Evolutionary conservation across 2,888 invertebrate species (phyloP).

Genomic region (Tipula confusa): DNA sequence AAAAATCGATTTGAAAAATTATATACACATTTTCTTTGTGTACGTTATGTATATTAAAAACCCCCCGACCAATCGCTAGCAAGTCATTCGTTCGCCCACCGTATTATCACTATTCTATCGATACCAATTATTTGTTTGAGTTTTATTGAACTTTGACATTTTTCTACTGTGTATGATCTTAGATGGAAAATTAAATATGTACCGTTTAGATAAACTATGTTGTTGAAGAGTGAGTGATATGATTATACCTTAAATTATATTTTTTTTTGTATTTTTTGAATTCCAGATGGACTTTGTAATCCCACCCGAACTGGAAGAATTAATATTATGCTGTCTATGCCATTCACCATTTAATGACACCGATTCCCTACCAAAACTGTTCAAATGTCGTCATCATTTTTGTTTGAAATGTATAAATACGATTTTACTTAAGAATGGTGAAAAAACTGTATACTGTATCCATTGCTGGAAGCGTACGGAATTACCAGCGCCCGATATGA

Average conservation of each 20-base stretch:
- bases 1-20: not conserved
- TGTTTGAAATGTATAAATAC: slow-evolving; percentile 70
- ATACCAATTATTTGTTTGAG: not conserved
- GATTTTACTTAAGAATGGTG: slow-evolving; percentile 62
- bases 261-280: slow-evolving; percentile 27
- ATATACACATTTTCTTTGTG: not conserved
- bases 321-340: slow-evolving; percentile 71
- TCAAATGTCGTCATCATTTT: slow-evolving; percentile 73
- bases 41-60: not conserved
- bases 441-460: slow-evolving; percentile 58
- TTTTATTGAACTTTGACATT: slow-evolving; percentile 25
- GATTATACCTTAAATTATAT: not conserved
- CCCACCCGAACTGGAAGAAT: slow-evolving; percentile 66
- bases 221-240: not conserved
- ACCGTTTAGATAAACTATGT: not conserved
- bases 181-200: not conserved
- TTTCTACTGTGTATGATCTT: not conserved
- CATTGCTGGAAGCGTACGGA: slow-evolving; percentile 73
- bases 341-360: slow-evolving; percentile 69
- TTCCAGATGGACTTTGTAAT: slow-evolving; percentile 57
- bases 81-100: not conserved
- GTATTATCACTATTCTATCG: not conserved
- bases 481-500: slow-evolving; percentile 58
- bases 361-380: slow-evolving; percentile 67
- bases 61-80: not conserved